Conservation (phyloP, 1,140 invertebrate genomes). For the Sminthurinus signatus region DNA sequence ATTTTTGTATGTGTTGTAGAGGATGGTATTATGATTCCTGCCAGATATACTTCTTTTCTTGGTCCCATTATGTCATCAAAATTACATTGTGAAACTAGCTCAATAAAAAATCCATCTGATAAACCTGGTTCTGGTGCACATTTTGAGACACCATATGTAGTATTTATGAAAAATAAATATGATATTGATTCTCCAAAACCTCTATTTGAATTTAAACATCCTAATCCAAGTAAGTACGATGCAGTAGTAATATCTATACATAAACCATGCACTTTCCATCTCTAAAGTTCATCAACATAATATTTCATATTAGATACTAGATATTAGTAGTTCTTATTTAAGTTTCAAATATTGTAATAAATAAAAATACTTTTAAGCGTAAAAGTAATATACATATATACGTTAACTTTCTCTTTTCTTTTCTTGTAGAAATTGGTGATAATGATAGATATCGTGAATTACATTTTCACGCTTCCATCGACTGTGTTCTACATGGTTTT, state of each 20-base stretch:
- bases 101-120: conserved; percentile 52
- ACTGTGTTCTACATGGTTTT: conserved; percentile 84
- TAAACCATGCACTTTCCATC: no score
- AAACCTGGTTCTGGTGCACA: conserved; percentile 44
- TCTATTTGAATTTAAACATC: conserved; percentile 85
- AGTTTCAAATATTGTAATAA: conserved; percentile 43
- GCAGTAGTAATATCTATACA: no score
- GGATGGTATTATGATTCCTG: conserved; percentile 87
- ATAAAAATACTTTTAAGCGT: conserved; percentile 59
- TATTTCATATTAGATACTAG: no score
- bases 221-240: no score
- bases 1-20: conserved; percentile 48
- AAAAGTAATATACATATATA: not conserved
- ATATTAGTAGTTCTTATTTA: not conserved
- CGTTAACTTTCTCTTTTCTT: not conserved
- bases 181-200: conserved; percentile 69
- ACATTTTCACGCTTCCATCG: conserved; percentile 62
- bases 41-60: conserved; percentile 83
- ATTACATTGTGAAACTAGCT: conserved; percentile 63
- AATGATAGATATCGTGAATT: conserved; percentile 60
- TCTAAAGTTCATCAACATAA: no score
- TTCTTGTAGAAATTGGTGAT: conserved; percentile 45
- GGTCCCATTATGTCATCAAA: conserved; percentile 75
- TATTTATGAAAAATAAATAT: conserved; percentile 84
- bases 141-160: conserved; percentile 87